Evolutionary conservation across 2,888 invertebrate genomes (phyloP), one percentile per base, ranked within the genome.

Genomic region (Nowickia ferox): DNA sequence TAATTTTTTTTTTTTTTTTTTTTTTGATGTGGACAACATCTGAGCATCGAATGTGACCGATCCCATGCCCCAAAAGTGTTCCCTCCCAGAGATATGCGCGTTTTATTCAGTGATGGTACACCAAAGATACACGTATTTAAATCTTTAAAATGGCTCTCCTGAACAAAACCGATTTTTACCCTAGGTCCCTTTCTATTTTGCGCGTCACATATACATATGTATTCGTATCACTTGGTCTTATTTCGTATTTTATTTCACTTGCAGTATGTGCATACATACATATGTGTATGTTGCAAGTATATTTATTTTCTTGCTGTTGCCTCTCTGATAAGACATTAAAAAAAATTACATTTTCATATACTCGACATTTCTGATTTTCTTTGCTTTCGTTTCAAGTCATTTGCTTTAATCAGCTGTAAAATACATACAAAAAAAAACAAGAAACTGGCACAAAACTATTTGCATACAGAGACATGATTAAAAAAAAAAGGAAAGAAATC

Each of bases 361-460:
- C 38, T 1, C 22, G 30, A 19, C 30, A 17, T 38, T 38, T 11
- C 44, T 48, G 30, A 48, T 15, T 66, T 17, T 22, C 6, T 17
- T 46, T 80, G 42, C 17, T 38, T 51, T 75, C 44, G 46, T 68
- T 51, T 44, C 51, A 22, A 84, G 51, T 66, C 83, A 51, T 44
- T 6, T 55, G 77, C 83, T 84, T 84, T 68, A 84, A 84, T 78
- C 83, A 84, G 77, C 66, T 84, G 77, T 72, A 78, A 83, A 72
- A 71, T 10, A n/a, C 5, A 40, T 42, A 19, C 38, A 51, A 13
- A 2, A 11, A 48, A 65, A 17, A 48, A 15, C 55, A 40, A 30
- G 55, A 63, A 82, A 83, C 66, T 84, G 77, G 83, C 66, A 84
- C 72, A 81, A 51, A 84, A 59, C 53, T 72, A 74, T 78, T 68